Evolutionary conservation across 2,888 invertebrate genomes (phyloP).

Genomic region (Pyrochroa serraticornis): DNA sequence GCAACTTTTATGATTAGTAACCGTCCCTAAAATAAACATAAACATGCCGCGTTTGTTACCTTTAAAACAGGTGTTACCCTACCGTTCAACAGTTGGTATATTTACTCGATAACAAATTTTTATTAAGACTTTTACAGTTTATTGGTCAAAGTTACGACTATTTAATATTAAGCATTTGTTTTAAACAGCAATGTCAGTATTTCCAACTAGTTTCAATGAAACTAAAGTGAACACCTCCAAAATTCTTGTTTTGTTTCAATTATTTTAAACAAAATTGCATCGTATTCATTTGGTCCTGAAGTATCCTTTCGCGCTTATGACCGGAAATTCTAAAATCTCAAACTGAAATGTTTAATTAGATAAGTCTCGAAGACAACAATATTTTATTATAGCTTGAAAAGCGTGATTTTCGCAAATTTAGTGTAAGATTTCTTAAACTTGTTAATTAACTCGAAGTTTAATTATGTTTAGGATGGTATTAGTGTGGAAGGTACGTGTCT

Average conservation of each 20-base stretch:
- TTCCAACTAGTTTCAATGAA: no score
- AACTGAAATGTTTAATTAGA: no score
- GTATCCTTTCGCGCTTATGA: no score
- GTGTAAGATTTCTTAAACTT: neutral
- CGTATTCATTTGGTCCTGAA: no score
- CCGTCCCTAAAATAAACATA: constrained; percentile 5
- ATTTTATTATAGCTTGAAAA: no score
- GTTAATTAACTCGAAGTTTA: constrained; percentile 6
- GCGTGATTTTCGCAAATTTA: no score
- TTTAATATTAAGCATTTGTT: constrained; percentile 6
- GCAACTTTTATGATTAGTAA: constrained; percentile 11
- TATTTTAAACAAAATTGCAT: no score
- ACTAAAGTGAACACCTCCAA: no score
- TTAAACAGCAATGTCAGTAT: no score
- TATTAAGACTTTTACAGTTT: constrained; percentile 19
- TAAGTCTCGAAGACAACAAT: no score
- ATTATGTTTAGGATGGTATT: constrained; percentile 13
- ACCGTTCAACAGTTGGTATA: constrained; percentile 2
- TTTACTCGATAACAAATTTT: constrained; percentile 9
- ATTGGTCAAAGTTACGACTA: constrained; percentile 10
- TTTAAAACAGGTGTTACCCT: constrained; percentile 1
- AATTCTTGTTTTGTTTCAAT: no score
- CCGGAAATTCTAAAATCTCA: no score
- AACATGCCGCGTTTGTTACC: constrained; percentile 10
- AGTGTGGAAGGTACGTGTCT: constrained; percentile 19